Base-by-base conservation (phyloP, 2,113 vertebrate genomes). In the Columbina picui region DNA sequence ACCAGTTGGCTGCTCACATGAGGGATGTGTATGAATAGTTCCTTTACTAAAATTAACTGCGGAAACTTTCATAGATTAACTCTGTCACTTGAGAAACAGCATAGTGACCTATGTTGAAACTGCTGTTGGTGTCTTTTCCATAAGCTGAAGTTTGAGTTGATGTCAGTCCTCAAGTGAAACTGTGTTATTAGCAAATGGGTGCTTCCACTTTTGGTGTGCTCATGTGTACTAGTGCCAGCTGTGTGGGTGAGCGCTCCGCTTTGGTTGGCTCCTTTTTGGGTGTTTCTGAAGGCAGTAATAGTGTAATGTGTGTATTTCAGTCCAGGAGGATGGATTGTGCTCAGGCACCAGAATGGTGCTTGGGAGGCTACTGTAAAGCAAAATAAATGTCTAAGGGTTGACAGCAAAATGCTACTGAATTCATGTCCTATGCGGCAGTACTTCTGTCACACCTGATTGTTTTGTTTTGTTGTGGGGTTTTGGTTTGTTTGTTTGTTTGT, bases 21-120 rank as follows among this genome's bases (percentile, higher is more conserved):
- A 84, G 68, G 4, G 1, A 4, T 18, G 32, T 22, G 41, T 61
- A 14, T 38, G 56, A 47, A 4, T 32, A 84, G n/a, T 64, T 67
- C 79, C 39, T 38, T 39, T 75, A 39, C 76, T 94, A 89, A 94
- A 96, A 86, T 90, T 90, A 96, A 81, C 88, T 32, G 61, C 80
- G 90, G 76, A 64, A 64, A 69, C 73, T 73, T 92, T 20, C 14
- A 23, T 16, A 70, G 90, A 77, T 90, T 7, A 87, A 26, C 21
- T 80, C 47, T 65, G 88, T 80, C 83, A 84, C 88, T 86, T 78
- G 80, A 94, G 94, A 73, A 87, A 50, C 1, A 84, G 43, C 1
- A 1, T 2, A 12, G 79, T 69, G 94, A 88, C 79, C 76, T 90
- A 0, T 18, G 59, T 32, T 81, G 79, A 47, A 78, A 41, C 25